phyloP scores from a whole-genome alignment of 92 coral and sea anemone species.

The Bergia puertoricense region DNA sequence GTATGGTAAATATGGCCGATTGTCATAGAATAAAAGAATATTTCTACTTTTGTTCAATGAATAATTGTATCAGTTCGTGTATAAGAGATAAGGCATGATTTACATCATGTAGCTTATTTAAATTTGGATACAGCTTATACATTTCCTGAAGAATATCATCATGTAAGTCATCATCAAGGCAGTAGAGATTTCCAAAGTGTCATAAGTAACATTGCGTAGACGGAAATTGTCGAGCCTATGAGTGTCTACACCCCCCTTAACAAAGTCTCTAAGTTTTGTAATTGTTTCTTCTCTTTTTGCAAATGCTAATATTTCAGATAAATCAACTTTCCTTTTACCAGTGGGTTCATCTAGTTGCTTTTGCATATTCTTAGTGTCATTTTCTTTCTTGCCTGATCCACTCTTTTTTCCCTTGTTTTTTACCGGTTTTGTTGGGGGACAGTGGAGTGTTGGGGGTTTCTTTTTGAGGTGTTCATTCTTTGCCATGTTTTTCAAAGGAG shows the following conservation, averaged over 20 bases:
- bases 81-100: slow-evolving; percentile 8
- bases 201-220: not conserved
- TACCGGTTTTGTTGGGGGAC: not conserved
- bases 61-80: slow-evolving; percentile 2
- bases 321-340: not conserved
- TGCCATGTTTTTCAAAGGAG: no score
- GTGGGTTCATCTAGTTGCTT: not conserved
- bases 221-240: not conserved
- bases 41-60: not conserved
- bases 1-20: not conserved
- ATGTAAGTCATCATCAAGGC: slow-evolving; percentile 21
- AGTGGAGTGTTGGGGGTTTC: not conserved
- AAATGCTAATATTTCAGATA: slow-evolving; percentile 6
- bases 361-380: not conserved
- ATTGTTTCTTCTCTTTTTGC: not conserved
- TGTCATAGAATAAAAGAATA: not conserved
- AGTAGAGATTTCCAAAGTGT: slow-evolving; percentile 21
- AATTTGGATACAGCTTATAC: not conserved
- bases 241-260: not conserved
- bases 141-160: slow-evolving; percentile 24
- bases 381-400: not conserved
- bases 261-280: no score
- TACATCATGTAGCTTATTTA: not conserved
- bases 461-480: no score
- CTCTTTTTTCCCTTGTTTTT: not conserved